phyloP scores from a whole-genome alignment of 2,797 vertebrate genomes.

The Lepilemur ruficaudatus region DNA sequence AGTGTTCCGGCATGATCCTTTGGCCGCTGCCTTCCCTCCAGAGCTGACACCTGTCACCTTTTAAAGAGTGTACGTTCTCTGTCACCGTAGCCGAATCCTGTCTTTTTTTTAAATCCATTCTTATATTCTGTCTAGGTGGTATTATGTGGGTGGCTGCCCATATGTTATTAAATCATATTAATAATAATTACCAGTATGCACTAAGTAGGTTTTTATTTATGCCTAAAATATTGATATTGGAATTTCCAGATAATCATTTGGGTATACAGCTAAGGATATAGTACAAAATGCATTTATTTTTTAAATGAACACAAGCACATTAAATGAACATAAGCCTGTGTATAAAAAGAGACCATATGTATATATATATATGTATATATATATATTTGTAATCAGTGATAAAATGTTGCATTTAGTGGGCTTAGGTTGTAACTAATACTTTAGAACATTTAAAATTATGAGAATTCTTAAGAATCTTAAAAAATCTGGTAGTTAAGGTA shows the following conservation, averaged over 20 bases:
- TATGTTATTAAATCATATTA: constrained; percentile 42
- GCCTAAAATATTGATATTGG: constrained; percentile 29
- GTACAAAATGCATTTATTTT: not conserved
- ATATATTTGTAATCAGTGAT: not conserved
- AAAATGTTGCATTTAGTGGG: not conserved
- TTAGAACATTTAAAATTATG: not conserved
- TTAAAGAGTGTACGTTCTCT: constrained; percentile 47
- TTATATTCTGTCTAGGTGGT: not conserved
- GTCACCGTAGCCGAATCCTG: not conserved
- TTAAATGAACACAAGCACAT: not conserved
- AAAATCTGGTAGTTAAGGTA: not conserved
- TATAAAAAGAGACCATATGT: not conserved
- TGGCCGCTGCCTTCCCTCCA: constrained; percentile 14
- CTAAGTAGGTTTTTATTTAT: constrained; percentile 34
- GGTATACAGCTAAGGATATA: not conserved
- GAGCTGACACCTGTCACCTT: constrained; percentile 57
- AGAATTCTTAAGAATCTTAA: not conserved
- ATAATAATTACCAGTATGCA: constrained; percentile 37
- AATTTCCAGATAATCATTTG: constrained; percentile 5
- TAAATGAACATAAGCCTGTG: not conserved
- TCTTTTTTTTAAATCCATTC: not conserved
- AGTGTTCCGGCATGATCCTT: constrained; percentile 45
- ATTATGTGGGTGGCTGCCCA: constrained; percentile 32
- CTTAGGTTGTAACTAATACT: not conserved
- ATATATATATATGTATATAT: not conserved